Evolutionary conservation across 2,113 vertebrate species (phyloP), one percentile per base, ranked within the genome.

Genomic region (Hippoglossus stenolepis): DNA sequence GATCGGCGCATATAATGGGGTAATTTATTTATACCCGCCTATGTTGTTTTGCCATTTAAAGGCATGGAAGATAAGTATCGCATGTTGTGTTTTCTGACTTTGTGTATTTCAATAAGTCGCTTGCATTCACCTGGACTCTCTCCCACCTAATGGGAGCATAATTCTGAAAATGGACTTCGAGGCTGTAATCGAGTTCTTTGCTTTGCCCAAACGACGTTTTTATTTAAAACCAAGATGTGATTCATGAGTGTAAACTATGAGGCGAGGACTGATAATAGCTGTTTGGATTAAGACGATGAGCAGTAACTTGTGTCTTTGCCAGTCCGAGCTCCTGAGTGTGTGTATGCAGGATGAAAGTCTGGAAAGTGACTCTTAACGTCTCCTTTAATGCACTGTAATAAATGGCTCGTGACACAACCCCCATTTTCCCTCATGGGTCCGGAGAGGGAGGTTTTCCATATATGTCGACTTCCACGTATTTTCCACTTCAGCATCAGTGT

Each of bases 401-500:
- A 90, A 90, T 75, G 85, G 60, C 68, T 77, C 1, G 5, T 83
- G 77, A 85, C 85, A 60, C 75, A 77, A 79, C 78, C 79, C 80
- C 70, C 49, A 38, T 80, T 89, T 89, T 83, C 79, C 79, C 85
- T 80, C 70, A 76, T 80, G 84, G 63, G 69, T 88, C 65, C 59
- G 71, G 68, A 79, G 63, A 79, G 59, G 81, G 65, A 91, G 63
- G 47, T 82, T 90, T 85, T 90, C 90, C 92, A 90, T 92, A 90
- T 92, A 90, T 91, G 90, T 92, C 86, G 61, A 80, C 85, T 71
- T 84, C 77, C 49, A 86, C 75, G 81, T 86, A 88, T 88, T 91
- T 91, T 91, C 87, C 85, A 85, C 79, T 74, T 84, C 84, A 78
- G 72, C 88, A 90, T 89, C 80, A 11, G 76, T 92, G 90, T 92